Percentiles rank a stretch among this genome's conserved stretches.
Conservation (phyloP, 2,888 invertebrate species). For the Caenorhabditis wallacei region DNA sequence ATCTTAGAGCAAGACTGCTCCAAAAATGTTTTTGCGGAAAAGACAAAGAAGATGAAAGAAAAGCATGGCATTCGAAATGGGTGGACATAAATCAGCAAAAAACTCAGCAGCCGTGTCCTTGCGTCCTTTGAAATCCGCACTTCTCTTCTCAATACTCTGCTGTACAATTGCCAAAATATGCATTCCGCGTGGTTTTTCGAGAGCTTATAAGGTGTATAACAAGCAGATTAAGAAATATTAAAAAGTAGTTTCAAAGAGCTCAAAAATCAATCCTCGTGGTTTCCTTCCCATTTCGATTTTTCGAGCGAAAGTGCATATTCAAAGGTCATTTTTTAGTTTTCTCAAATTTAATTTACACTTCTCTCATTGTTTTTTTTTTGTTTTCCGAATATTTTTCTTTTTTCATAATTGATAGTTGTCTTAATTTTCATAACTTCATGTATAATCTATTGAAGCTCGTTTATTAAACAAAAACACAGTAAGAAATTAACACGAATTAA, state of each 20-base stretch:
- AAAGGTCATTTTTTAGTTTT: too few species aligned
- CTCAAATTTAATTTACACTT: too few species aligned
- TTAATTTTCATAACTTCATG: too few species aligned
- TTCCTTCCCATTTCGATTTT: too few species aligned
- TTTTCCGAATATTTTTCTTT: neutral
- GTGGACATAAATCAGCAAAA: slow-evolving; percentile 55
- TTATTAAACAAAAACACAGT: slow-evolving; percentile 16
- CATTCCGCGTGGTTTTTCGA: neutral
- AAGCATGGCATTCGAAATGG: slow-evolving; percentile 25
- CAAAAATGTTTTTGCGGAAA: slow-evolving; percentile 13
- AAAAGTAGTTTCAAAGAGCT: too few species aligned
- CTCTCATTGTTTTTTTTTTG: neutral
- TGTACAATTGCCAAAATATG: slow-evolving; percentile 15
- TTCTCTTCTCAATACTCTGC: slow-evolving; percentile 7
- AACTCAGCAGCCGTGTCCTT: slow-evolving; percentile 38
- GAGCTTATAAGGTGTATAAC: too few species aligned
- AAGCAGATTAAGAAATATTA: too few species aligned
- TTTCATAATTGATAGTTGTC: too few species aligned
- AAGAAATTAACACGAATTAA: neutral
- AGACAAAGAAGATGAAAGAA: slow-evolving; percentile 2
- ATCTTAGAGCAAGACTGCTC: neutral
- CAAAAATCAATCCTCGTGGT: too few species aligned
- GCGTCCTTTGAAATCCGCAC: slow-evolving; percentile 28
- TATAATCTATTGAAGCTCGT: too few species aligned
- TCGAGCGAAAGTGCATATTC: too few species aligned